Conservation (phyloP, 2,113 vertebrate genomes). For the Pachypanchax playfairii region DNA sequence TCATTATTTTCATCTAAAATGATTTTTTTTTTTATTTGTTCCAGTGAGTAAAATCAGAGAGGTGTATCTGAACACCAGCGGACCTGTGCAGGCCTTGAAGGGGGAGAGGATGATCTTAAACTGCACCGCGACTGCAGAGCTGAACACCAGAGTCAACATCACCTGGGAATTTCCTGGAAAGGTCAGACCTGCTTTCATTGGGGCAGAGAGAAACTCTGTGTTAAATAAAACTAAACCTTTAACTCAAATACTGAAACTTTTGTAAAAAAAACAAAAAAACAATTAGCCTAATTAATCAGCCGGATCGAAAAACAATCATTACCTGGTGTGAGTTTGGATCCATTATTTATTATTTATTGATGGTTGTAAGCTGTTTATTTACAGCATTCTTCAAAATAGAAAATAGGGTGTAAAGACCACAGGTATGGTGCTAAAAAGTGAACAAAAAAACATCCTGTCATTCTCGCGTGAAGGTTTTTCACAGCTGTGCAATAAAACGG, state of each 20-base stretch:
- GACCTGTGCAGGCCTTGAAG: conserved; percentile 79
- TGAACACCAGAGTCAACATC: conserved; percentile 92
- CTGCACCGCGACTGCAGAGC: conserved; percentile 86
- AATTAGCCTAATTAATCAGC: too few relatives aligned
- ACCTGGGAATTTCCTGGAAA: conserved; percentile 90
- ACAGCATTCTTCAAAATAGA: too few relatives aligned
- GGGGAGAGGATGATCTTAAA: conserved; percentile 85
- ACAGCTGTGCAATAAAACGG: too few relatives aligned
- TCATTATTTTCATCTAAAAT: too few relatives aligned
- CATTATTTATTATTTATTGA: too few relatives aligned
- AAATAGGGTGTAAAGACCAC: too few relatives aligned
- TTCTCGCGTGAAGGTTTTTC: too few relatives aligned
- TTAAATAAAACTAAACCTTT: conserved; percentile 13
- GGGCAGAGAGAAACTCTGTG: not conserved
- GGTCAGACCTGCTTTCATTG: conserved; percentile 75
- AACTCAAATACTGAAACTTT: not conserved
- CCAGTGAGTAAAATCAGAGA: conserved; percentile 87
- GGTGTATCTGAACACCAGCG: conserved; percentile 83
- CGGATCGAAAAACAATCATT: not conserved
- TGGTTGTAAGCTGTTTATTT: too few relatives aligned
- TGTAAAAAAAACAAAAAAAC: too few relatives aligned
- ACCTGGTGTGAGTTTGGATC: not conserved
- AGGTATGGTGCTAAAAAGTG: too few relatives aligned
- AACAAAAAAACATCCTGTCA: too few relatives aligned
- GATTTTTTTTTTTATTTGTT: not conserved